These are phyloP conservation scores for Aphaenogaster floridana DNA, from an alignment of 1,140 invertebrate genomes.

Conservation along the genomic window DNA sequence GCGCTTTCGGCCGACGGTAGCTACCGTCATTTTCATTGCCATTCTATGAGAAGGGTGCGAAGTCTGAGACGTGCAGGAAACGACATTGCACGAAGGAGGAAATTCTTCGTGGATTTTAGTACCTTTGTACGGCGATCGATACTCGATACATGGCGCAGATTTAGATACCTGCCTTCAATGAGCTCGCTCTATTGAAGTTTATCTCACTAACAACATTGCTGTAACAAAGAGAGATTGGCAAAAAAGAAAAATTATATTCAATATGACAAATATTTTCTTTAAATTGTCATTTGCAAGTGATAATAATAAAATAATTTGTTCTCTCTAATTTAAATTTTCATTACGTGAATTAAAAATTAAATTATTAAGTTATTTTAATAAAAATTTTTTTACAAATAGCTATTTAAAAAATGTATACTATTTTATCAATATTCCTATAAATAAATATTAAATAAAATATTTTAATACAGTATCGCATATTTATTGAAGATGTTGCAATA, in stretches of 20 bases:
- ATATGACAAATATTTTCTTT: background rate
- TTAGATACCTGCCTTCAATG: slow-evolving; percentile 36
- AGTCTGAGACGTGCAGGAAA: slow-evolving; percentile 64
- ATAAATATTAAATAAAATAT: background rate
- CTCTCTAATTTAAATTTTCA: background rate
- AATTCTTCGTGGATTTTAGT: slow-evolving; percentile 66
- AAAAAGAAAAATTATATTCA: background rate
- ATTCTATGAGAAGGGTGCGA: slow-evolving; percentile 53
- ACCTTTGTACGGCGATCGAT: slow-evolving; percentile 43
- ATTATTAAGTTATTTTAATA: background rate
- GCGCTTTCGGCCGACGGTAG: slow-evolving; percentile 32
- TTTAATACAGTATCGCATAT: background rate
- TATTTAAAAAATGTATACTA: background rate
- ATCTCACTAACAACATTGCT: slow-evolving; percentile 16
- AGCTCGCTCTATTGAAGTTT: slow-evolving; percentile 6
- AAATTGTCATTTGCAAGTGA: background rate
- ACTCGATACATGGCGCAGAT: slow-evolving; percentile 18
- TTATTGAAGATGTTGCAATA: background rate
- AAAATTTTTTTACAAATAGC: background rate
- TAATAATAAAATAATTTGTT: background rate
- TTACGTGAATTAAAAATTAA: background rate
- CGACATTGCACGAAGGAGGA: slow-evolving; percentile 51
- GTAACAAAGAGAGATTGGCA: background rate
- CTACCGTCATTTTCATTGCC: slow-evolving; percentile 69
- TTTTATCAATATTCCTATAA: background rate